Conservation (phyloP, 2,113 vertebrate genomes). For the Nothoprocta perdicaria region DNA sequence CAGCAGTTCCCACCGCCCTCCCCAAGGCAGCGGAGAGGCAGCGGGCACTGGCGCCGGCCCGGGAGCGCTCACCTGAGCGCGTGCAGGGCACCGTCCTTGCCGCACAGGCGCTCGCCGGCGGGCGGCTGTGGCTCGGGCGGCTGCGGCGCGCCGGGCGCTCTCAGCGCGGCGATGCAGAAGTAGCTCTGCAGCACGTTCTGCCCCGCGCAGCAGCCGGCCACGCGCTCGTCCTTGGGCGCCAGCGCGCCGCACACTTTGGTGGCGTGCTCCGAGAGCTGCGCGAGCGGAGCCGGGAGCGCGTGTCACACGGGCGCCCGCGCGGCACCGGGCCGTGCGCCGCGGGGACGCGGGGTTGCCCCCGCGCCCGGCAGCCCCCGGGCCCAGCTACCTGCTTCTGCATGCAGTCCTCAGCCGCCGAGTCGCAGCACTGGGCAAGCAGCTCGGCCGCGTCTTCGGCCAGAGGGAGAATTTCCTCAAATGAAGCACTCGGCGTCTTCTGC, state of each 20-base stretch:
- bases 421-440: slow-evolving; percentile 73
- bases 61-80: slow-evolving; percentile 9
- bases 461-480: slow-evolving; percentile 67
- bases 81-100: neutral
- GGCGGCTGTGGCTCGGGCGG: neutral
- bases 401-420: slow-evolving; percentile 66
- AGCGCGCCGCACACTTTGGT: slow-evolving; percentile 63
- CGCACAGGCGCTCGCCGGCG: neutral
- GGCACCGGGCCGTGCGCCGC: too few relatives aligned
- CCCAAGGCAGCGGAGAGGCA: neutral
- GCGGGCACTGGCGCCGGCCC: rapidly evolving
- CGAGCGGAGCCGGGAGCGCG: neutral
- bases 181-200: slow-evolving; percentile 56
- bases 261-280: slow-evolving; percentile 64
- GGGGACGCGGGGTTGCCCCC: neutral
- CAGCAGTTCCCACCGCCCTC: too few relatives aligned
- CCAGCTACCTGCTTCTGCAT: slow-evolving; percentile 70
- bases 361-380: neutral
- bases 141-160: neutral
- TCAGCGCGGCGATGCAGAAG: slow-evolving; percentile 58
- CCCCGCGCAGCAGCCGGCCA: slow-evolving; percentile 69
- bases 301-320: too few relatives aligned
- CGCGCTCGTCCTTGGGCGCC: slow-evolving; percentile 15
- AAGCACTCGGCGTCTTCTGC: slow-evolving; percentile 70
- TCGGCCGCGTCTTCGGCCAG: slow-evolving; percentile 55